These are phyloP conservation scores for Eupsilia transversa DNA, from an alignment of 2,888 invertebrate species.

Conservation along the genomic window DNA sequence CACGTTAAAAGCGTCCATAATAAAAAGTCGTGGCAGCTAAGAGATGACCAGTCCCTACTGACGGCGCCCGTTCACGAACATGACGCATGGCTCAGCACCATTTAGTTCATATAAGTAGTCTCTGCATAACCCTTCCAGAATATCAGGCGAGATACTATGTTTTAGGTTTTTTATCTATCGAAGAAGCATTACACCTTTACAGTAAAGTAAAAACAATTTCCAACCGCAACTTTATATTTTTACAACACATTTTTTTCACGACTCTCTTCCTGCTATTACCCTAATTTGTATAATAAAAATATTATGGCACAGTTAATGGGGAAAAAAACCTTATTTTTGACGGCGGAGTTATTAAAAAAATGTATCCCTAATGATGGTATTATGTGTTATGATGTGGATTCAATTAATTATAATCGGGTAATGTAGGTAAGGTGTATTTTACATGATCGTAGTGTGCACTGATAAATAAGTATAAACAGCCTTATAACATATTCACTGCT, in stretches of 20 bases:
- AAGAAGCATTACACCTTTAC: neutral
- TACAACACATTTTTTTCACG: conserved; percentile 15
- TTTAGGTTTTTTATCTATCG: too few relatives aligned
- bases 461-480: too few relatives aligned
- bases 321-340: conserved; percentile 15
- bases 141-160: too few relatives aligned
- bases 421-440: neutral
- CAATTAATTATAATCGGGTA: conserved; percentile 19
- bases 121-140: too few relatives aligned
- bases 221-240: conserved; percentile 8
- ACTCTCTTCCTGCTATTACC: conserved; percentile 24
- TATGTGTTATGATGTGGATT: neutral
- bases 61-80: too few relatives aligned
- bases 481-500: too few relatives aligned
- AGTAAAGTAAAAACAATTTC: neutral
- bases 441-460: neutral
- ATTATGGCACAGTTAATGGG: conserved; percentile 24
- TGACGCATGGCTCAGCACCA: too few relatives aligned
- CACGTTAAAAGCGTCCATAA: too few relatives aligned
- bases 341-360: conserved; percentile 29
- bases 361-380: conserved; percentile 35
- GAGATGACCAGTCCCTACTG: too few relatives aligned
- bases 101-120: too few relatives aligned
- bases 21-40: too few relatives aligned
- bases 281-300: conserved; percentile 47